Base-by-base conservation (phyloP, 2,113 vertebrate species). In the Erythrolamprus reginae region DNA sequence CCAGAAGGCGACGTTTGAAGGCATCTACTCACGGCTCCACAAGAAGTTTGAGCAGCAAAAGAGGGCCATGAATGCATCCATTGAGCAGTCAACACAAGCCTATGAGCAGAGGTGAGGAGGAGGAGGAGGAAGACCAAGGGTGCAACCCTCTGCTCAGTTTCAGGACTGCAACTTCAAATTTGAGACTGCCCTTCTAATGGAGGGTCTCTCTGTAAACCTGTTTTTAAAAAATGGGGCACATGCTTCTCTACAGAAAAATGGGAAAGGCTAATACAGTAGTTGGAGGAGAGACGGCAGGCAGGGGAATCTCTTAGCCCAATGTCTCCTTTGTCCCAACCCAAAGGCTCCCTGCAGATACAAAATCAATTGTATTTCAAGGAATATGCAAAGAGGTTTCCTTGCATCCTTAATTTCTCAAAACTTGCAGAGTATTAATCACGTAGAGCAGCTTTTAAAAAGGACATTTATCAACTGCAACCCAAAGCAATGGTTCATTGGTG, bases 1-100 rank as follows among this genome's bases (percentile, higher is more conserved):
- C 1, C 94, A 95, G 91, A 97, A 96, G 84, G 92, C 93, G 0
- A 9, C 92, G n/a, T 95, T 95, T 0, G 96, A 96, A 87, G 84
- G 89, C 0, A 91, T 45, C 42, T 96, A 94, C 87, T 88, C 91
- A 77, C 95, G 95, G 87, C 92, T 97, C 10, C 77, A 42, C 0
- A 84, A 13, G n/a, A 92, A 93, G 2, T 86, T 97, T 84, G 23
- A 15, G 0, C 19, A 26, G 47, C 95, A 97, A 89, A 96, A 90
- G 88, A 95, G 58, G 4, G 90, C 93, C 56, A 95, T 97, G 95
- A 82, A 93, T 0, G 0, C 24, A 6, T 95, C 94, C 0, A 33
- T 96, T 0, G 92, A 96, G 84, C 93, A 95, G 51, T 94, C 95
- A 0, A 17, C 91, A 0, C 94, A 95, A 55, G 96, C 96, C 86